Conservation (phyloP, 35 echinoderm and acorn worm species). For the Ophiothrix spiculata region DNA sequence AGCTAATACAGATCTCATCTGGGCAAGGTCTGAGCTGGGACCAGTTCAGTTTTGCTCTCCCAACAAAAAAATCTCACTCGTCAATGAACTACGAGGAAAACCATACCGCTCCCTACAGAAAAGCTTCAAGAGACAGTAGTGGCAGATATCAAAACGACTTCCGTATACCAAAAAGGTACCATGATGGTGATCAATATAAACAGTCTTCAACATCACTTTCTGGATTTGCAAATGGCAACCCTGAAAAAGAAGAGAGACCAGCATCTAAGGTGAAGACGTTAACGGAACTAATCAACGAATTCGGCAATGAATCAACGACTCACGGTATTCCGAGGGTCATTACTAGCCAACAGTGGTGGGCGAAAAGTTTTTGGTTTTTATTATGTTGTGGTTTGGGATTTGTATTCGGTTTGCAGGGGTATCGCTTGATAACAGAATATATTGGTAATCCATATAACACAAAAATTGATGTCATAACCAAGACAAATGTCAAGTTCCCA, state of each 20-base stretch:
- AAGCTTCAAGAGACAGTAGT: too few species aligned
- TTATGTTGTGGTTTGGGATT: conserved; percentile 12
- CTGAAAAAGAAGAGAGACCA: neutral
- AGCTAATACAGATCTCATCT: too few species aligned
- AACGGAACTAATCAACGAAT: conserved; percentile 22
- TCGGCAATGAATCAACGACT: conserved; percentile 25
- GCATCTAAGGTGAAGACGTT: neutral
- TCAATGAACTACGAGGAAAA: too few species aligned
- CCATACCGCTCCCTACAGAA: too few species aligned
- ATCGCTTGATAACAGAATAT: neutral
- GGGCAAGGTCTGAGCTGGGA: too few species aligned
- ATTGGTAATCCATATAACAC: neutral
- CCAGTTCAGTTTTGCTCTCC: too few species aligned
- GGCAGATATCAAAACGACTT: too few species aligned
- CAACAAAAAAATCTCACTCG: too few species aligned
- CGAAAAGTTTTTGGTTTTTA: neutral
- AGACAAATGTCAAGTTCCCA: conserved; percentile 46
- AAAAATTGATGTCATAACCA: conserved; percentile 4
- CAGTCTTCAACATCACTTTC: too few species aligned
- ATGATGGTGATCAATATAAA: too few species aligned
- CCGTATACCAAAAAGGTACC: too few species aligned
- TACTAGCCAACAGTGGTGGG: neutral
- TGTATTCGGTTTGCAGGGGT: neutral
- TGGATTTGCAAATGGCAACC: too few species aligned
- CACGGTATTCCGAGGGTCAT: neutral